Evolutionary conservation across 2,888 invertebrate genomes (phyloP), one percentile per base, ranked within the genome.

Genomic region (Cryptops parisi): DNA sequence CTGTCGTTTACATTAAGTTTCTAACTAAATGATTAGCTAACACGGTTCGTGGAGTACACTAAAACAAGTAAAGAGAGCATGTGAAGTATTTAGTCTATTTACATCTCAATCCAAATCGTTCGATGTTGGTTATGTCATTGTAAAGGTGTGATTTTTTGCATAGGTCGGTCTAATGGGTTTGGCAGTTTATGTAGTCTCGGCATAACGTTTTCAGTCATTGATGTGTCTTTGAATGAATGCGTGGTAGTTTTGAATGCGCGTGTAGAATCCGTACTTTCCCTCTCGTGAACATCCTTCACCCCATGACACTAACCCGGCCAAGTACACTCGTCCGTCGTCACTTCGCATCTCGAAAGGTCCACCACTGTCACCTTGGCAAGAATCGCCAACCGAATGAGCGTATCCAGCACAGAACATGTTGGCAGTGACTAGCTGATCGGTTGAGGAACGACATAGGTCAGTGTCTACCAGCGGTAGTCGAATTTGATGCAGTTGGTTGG

Each of bases 331-430:
- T 6, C 56, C 55, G 17, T 55, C 38, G 5, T 56, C 48, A 2
- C 56, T 58, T 6, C 60, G 58, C 17, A 61, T 54, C 23, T 56
- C 56, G 46, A 62, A 63, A 17, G 63, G 62, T 12, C 63, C 63
- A 15, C 63, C 63, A 47, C 60, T 60, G 45, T 63, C 63, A 5
- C 63, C 63, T 52, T 63, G 61, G 41, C 63, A 63, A 5, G 63
- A 60, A 55, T 63, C 63, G 1, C 62, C 62, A n/a, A 60, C 54
- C 6, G 62, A 47, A 17, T 50, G 45, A 17, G 39, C 33, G 38
- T 60, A 62, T 17, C 63, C 63, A 38, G 63, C 63, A 55, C 63
- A 63, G 41, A 63, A 63, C 56, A 56, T 56, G 27, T 56, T 56
- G 2, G n/a, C 52, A 21, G 56, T 56, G 3, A 56, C 51, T 12